A percentile compares a stretch with the other conserved stretches of the same genome.
Conservation (phyloP, 2,113 vertebrate genomes). For the Leptocoma aspasia region DNA sequence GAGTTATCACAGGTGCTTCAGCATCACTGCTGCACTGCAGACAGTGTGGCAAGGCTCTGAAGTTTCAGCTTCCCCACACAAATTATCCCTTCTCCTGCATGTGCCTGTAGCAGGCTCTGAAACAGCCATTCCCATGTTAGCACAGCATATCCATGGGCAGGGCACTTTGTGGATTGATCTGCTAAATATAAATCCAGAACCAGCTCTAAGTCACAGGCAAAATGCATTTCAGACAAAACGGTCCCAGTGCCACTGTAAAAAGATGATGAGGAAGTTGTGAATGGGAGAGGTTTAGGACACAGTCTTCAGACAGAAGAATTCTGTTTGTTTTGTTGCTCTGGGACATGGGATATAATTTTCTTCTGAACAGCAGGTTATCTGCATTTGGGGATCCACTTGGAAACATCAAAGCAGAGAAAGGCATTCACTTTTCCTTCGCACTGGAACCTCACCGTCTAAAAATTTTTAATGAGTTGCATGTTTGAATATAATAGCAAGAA, state of each 20-base stretch:
- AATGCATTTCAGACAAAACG: background rate
- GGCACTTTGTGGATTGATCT: background rate
- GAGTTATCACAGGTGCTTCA: background rate
- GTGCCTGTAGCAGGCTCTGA: background rate
- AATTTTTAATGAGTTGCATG: background rate
- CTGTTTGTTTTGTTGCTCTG: background rate
- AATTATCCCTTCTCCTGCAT: background rate
- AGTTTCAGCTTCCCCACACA: background rate
- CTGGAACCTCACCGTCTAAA: background rate
- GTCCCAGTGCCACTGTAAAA: background rate
- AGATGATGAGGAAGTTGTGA: background rate
- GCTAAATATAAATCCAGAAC: background rate
- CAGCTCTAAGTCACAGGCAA: background rate
- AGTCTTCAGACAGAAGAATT: background rate
- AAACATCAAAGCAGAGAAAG: background rate
- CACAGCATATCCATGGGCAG: background rate
- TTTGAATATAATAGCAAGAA: background rate
- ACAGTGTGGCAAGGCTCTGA: fast-evolving
- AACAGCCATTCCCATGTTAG: background rate
- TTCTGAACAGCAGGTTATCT: background rate
- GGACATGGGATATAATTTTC: background rate
- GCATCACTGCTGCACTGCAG: background rate
- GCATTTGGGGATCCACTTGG: background rate
- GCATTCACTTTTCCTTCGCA: background rate
- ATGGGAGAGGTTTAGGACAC: background rate